phyloP scores from a whole-genome alignment of 2,797 vertebrate genomes.

The Leucoraja ocellata region DNA sequence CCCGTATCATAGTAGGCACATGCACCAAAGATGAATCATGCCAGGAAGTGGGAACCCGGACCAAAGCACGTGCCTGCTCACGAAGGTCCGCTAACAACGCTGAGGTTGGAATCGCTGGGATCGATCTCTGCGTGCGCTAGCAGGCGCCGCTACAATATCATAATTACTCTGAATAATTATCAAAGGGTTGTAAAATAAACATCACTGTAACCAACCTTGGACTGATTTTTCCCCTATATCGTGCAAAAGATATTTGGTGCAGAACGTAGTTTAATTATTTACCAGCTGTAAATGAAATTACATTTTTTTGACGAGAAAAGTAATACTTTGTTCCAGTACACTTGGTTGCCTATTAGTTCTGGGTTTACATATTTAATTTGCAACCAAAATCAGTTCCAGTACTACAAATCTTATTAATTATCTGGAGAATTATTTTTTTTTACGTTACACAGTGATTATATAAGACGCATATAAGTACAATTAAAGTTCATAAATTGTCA shows the following conservation, averaged over 20 bases:
- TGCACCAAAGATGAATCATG: too few relatives aligned
- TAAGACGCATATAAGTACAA: not conserved
- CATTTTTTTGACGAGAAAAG: not conserved
- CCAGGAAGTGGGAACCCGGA: too few relatives aligned
- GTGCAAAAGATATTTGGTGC: not conserved
- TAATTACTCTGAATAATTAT: not conserved
- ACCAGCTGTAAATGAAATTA: not conserved
- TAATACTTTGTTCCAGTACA: not conserved
- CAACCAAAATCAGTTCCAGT: not conserved
- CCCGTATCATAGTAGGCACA: too few relatives aligned
- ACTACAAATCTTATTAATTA: too few relatives aligned
- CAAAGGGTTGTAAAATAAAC: not conserved
- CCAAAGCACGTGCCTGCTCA: too few relatives aligned
- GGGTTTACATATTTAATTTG: not conserved
- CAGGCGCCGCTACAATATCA: too few relatives aligned
- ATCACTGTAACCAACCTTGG: not conserved
- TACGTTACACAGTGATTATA: not conserved
- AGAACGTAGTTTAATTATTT: constrained; percentile 24
- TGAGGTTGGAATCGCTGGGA: too few relatives aligned
- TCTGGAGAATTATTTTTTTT: not conserved
- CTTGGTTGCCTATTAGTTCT: not conserved
- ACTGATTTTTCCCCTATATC: not conserved
- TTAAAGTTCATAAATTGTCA: not conserved
- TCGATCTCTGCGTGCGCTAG: too few relatives aligned
- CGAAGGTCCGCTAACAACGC: too few relatives aligned